A percentile compares a stretch with the other conserved stretches of the same genome.
Conservation (phyloP, 37 sponge, comb jelly and placozoan genomes). For the Agelas oroides region DNA sequence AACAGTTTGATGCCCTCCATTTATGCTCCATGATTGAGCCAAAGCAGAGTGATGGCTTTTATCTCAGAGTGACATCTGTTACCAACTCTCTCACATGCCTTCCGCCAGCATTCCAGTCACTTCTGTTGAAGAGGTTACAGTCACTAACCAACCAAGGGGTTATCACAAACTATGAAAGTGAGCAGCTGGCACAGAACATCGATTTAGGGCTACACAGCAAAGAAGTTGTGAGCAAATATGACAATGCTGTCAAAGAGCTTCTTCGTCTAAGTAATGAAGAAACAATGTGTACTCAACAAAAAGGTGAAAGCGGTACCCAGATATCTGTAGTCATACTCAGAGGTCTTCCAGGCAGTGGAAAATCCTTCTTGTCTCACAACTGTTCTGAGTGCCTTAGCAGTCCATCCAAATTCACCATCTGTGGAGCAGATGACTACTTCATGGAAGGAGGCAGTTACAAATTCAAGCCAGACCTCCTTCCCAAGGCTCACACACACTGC, state of each 20-base stretch:
- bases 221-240: conserved; percentile 5
- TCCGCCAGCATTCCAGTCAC: background rate
- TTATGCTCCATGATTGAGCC: conserved; percentile 79
- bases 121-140: background rate
- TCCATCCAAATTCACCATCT: conserved; percentile 42
- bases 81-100: background rate
- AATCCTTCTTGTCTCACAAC: conserved; percentile 68
- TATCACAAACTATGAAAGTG: conserved; percentile 19
- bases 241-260: conserved; percentile 21
- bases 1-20: conserved; percentile 46
- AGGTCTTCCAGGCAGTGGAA: conserved; percentile 90
- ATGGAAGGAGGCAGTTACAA: conserved; percentile 55
- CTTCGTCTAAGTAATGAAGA: conserved; percentile 18
- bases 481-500: conserved; percentile 76
- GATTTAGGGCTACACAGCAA: background rate
- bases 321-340: conserved; percentile 75
- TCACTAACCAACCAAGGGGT: background rate
- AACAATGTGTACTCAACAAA: background rate
- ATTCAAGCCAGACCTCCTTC: conserved; percentile 50
- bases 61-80: background rate
- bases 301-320: background rate
- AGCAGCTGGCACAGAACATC: conserved; percentile 1
- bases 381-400: conserved; percentile 42
- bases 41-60: conserved; percentile 74
- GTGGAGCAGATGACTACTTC: conserved; percentile 83